phyloP scores from a whole-genome alignment of 2,797 vertebrate species.

The Cossypha polioptera region DNA sequence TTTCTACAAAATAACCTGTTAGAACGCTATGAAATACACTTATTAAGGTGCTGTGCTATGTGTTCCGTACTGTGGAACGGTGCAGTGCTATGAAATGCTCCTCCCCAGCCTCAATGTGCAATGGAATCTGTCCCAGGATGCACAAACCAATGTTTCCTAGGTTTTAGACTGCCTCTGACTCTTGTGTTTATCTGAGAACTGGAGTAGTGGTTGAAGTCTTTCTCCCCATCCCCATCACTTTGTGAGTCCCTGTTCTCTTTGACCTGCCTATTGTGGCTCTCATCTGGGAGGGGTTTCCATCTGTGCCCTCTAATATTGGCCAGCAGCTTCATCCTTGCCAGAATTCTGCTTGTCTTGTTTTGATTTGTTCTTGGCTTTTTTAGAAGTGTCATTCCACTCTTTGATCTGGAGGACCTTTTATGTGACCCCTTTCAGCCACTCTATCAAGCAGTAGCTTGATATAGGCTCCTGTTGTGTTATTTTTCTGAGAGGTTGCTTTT shows the following conservation, averaged over 20 bases:
- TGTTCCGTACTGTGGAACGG: neutral
- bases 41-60: neutral
- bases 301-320: neutral
- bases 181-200: neutral
- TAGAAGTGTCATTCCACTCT: neutral
- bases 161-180: neutral
- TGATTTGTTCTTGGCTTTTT: neutral
- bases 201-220: neutral
- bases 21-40: neutral
- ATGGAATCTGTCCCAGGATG: neutral
- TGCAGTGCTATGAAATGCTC: neutral
- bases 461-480: neutral
- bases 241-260: neutral
- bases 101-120: accelerated
- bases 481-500: neutral
- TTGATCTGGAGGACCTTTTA: neutral
- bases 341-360: neutral
- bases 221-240: neutral
- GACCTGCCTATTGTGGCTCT: neutral
- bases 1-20: neutral
- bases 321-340: neutral
- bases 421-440: neutral
- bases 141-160: neutral
- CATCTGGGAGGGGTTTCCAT: neutral
- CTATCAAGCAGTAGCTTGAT: neutral